Percentiles rank a stretch among this genome's conserved stretches.
Conservation (phyloP, 2,797 vertebrate species). For the Ctenosaura bakeri region DNA sequence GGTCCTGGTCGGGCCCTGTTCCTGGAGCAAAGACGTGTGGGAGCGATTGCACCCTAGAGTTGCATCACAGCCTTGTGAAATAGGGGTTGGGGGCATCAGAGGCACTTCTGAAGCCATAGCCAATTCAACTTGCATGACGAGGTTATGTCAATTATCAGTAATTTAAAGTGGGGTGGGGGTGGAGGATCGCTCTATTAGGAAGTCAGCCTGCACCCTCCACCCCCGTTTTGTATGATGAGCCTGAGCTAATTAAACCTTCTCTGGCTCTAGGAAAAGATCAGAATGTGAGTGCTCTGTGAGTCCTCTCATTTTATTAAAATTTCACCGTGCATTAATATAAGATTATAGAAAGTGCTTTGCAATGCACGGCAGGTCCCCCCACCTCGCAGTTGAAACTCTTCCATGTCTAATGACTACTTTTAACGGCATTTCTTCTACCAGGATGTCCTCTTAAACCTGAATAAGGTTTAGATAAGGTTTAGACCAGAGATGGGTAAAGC, state of each 20-base stretch:
- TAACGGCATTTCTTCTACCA: constrained; percentile 42
- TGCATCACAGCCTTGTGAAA: constrained; percentile 42
- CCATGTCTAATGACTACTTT: constrained; percentile 50
- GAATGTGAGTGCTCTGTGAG: constrained; percentile 71
- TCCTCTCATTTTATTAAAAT: constrained; percentile 74
- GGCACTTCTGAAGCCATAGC: constrained; percentile 22
- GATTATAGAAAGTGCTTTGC: constrained; percentile 64
- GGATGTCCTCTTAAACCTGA: not conserved
- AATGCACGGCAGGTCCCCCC: constrained; percentile 50
- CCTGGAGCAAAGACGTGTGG: not conserved
- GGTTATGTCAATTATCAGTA: constrained; percentile 68
- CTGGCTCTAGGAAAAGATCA: constrained; percentile 75
- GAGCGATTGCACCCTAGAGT: not conserved
- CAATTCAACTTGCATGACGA: constrained; percentile 57
- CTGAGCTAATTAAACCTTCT: constrained; percentile 77
- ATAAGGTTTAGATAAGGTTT: too few relatives aligned
- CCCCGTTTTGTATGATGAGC: constrained; percentile 70
- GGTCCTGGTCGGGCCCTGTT: not conserved
- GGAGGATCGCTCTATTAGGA: constrained; percentile 71
- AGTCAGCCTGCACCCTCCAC: constrained; percentile 62
- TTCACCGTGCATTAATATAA: constrained; percentile 64
- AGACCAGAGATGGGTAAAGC: too few relatives aligned
- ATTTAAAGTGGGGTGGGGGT: not conserved
- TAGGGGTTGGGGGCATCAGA: constrained; percentile 34
- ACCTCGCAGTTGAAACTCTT: constrained; percentile 37